phyloP scores from a whole-genome alignment of 2,888 invertebrate genomes.

The Eubasilissa splendida region DNA sequence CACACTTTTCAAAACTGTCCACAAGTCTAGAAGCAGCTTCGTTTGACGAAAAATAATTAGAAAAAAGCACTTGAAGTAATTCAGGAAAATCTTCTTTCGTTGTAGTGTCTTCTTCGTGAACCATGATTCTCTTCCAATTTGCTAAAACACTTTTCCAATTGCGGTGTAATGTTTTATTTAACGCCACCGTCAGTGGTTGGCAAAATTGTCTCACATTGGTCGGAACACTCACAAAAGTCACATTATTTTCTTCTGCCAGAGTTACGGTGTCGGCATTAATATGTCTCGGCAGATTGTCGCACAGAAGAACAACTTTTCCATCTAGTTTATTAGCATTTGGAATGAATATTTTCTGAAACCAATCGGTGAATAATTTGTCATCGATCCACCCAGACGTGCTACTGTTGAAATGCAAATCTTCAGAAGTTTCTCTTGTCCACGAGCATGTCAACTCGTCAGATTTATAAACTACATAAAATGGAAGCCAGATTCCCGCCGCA shows the following conservation, averaged over 20 bases:
- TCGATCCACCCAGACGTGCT: slow-evolving; percentile 7
- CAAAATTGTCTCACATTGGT: slow-evolving; percentile 1
- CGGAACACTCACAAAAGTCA: slow-evolving; percentile 1
- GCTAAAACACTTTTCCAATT: not conserved
- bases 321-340: not conserved
- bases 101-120: not conserved
- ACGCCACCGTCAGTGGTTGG: slow-evolving; percentile 1
- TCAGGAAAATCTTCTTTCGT: slow-evolving; percentile 14
- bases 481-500: not conserved
- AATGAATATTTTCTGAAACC: slow-evolving; percentile 23
- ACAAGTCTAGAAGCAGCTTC: not conserved
- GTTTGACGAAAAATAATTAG: not conserved
- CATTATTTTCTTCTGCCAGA: slow-evolving; percentile 1
- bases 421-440: no score
- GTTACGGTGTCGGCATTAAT: not conserved
- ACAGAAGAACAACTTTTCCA: not conserved
- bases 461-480: not conserved
- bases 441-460: not conserved
- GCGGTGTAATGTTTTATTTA: not conserved
- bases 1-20: slow-evolving; percentile 1
- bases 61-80: not conserved
- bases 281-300: slow-evolving; percentile 11
- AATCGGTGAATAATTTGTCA: not conserved
- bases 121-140: not conserved
- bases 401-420: not conserved